Conservation (phyloP, 2,113 vertebrate genomes). For the Riparia riparia region DNA sequence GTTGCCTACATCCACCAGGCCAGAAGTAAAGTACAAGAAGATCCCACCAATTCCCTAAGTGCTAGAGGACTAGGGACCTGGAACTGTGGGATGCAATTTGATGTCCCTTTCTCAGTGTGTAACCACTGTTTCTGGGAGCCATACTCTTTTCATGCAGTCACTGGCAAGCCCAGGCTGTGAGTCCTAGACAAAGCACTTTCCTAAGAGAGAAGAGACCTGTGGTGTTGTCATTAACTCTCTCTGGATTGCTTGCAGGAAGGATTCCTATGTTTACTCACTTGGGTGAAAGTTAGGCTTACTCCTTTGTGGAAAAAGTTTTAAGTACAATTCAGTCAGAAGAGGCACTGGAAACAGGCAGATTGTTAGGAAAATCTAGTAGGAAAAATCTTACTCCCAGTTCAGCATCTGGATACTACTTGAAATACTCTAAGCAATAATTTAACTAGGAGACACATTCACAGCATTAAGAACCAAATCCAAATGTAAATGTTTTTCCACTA, state of each 20-base stretch:
- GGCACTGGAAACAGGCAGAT: neutral
- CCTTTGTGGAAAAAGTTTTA: neutral
- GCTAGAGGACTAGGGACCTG: neutral
- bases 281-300: neutral
- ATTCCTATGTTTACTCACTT: neutral
- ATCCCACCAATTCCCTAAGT: neutral
- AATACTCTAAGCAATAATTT: neutral
- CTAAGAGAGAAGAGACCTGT: fast-evolving
- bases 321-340: neutral
- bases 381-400: neutral
- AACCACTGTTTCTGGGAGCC: neutral
- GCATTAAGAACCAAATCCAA: neutral
- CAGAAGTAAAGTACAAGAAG: neutral
- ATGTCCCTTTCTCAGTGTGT: neutral
- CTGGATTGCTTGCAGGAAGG: neutral
- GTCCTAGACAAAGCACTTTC: neutral
- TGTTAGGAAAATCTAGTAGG: neutral
- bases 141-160: too few relatives aligned
- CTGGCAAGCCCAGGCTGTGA: neutral
- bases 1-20: neutral
- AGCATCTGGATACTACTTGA: neutral
- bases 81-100: too few relatives aligned
- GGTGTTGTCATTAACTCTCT: neutral
- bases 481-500: neutral
- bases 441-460: neutral